Base-by-base conservation (phyloP, 2,888 invertebrate species). In the Sussaba pulchella region DNA sequence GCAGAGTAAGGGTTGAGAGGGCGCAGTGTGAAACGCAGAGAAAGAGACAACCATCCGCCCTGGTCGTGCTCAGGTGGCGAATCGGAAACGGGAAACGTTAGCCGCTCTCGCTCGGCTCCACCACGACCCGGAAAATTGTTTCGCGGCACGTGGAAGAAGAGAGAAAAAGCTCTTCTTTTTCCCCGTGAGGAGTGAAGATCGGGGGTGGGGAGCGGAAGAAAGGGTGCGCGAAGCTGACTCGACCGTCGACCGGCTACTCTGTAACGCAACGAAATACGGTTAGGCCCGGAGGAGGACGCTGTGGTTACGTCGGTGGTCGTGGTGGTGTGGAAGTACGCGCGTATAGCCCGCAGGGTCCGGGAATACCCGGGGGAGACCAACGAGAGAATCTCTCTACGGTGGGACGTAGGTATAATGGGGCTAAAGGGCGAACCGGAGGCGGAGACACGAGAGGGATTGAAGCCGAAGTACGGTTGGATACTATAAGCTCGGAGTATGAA, bases 11-110 rank as follows among this genome's bases (percentile, higher is more conserved):
- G 31, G 43, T 8, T 39, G 50, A 14, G 63, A 31, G 54, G 47
- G 39, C 36, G n/a, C 10, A 19, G 54, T 31, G 45, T 70, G 43
- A 50, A 78, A 54, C 47, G 57, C 14, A 52, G 57, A 66, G 54
- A 67, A 43, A 59, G 61, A 45, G 73, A 73, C 59, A 67, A 67
- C 59, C 69, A n/a, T 69, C 66, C 78, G 71, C 67, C 61, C 69
- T 74, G 74, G 52, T 45, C 31, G 79, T 82, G 82, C 83, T 82
- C 82, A 78, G 83, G 83, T 83, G 83, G 81, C 70, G 83, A 83
- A 81, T 78, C 83, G 74, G 57, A 69, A 77, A 83, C 78, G 78
- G 2, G 75, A 83, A 72, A 83, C 81, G 81, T 83, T 83, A 83
- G 74, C 73, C 73, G 73, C 12, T 77, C 66, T 71, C 81, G 64